phyloP scores from a whole-genome alignment of 2,888 invertebrate species.

The Drosophila falleni region DNA sequence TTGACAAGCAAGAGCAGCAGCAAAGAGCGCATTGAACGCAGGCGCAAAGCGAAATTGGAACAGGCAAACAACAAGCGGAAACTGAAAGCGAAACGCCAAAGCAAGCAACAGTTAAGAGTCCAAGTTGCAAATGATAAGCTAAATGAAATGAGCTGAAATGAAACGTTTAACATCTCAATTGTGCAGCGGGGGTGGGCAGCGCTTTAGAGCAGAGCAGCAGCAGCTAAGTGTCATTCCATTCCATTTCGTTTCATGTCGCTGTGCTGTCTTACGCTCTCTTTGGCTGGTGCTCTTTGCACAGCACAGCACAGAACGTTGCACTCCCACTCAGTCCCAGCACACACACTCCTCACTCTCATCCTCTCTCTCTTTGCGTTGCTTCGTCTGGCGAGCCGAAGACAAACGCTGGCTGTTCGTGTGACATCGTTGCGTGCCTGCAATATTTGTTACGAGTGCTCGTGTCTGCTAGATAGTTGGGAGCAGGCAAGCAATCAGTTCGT shows the following conservation, averaged over 20 bases:
- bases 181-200: conserved; percentile 16
- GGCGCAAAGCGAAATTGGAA: conserved; percentile 37
- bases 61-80: conserved; percentile 10
- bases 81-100: conserved; percentile 7
- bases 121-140: neutral
- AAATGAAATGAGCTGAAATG: conserved; percentile 18
- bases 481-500: conserved; percentile 58
- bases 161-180: conserved; percentile 40
- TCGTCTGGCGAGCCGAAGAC: conserved; percentile 24
- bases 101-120: conserved; percentile 24
- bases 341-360: conserved; percentile 2
- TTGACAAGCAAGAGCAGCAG: conserved; percentile 34
- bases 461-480: conserved; percentile 24
- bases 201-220: conserved; percentile 5
- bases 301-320: neutral
- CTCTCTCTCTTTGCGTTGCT: neutral
- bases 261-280: conserved; percentile 18
- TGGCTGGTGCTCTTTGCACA: conserved; percentile 5
- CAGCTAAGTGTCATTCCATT: conserved; percentile 11
- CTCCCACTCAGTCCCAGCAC: conserved; percentile 1
- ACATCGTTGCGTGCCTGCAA: conserved; percentile 19
- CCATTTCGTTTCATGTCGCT: conserved; percentile 21
- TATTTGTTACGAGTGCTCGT: neutral
- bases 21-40: conserved; percentile 14
- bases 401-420: conserved; percentile 13